Evolutionary conservation across 2,113 vertebrate genomes (phyloP).

Genomic region (Phylloscopus trochilus): DNA sequence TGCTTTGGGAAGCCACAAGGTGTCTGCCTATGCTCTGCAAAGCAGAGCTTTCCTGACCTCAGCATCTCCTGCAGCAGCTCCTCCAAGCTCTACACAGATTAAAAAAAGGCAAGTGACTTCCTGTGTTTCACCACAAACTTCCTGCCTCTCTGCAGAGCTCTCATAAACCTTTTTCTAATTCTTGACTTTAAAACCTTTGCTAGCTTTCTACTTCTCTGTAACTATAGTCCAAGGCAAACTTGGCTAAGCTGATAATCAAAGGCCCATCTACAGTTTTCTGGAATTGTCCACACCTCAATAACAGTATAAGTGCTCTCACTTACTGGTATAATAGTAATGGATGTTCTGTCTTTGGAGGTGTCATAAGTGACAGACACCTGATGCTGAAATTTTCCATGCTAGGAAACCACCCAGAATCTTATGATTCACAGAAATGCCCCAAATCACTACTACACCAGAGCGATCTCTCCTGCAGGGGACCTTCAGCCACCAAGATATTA

Average conservation of each 20-base stretch:
- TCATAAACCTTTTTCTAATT: not conserved
- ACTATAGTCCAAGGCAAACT: not conserved
- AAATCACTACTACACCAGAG: not conserved
- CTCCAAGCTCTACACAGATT: not conserved
- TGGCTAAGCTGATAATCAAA: not conserved
- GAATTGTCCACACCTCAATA: not conserved
- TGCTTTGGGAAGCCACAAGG: not conserved
- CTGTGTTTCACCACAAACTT: conserved; percentile 40
- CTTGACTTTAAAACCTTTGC: not conserved
- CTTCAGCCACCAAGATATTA: not conserved
- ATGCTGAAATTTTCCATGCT: not conserved
- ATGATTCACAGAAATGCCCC: not conserved
- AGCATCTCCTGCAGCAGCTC: not conserved
- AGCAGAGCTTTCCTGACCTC: not conserved
- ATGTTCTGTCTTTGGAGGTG: not conserved
- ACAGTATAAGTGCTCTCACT: not conserved
- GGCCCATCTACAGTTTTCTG: not conserved
- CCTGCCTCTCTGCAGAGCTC: not conserved
- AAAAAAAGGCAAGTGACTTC: not conserved
- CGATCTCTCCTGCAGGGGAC: not conserved
- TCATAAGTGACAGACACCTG: not conserved
- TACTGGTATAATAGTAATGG: not conserved
- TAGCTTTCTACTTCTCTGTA: not conserved
- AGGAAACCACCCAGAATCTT: not conserved
- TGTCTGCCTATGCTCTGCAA: not conserved